These are phyloP conservation scores for Sebastes taczanowskii DNA, from an alignment of 2,797 vertebrate species.

Conservation along the genomic window DNA sequence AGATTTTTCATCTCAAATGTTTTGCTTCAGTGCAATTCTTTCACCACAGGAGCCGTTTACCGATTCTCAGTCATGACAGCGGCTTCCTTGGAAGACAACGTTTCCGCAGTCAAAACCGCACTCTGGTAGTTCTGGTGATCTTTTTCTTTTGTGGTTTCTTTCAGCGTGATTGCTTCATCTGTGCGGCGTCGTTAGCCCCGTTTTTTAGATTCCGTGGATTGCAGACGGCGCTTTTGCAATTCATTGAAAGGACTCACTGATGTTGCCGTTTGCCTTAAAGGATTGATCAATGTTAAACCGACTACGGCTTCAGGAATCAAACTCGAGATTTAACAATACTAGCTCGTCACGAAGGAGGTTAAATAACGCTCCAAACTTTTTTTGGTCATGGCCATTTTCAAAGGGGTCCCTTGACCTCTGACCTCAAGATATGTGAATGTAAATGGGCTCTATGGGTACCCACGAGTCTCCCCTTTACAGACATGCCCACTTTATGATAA, in stretches of 20 bases:
- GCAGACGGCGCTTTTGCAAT: background rate
- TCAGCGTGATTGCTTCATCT: background rate
- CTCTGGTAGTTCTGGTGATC: background rate
- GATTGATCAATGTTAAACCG: background rate
- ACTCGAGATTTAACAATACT: background rate
- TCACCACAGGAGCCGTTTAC: slow-evolving; percentile 15
- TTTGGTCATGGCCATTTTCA: too few relatives aligned
- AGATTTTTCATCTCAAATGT: slow-evolving; percentile 2
- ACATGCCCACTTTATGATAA: too few relatives aligned
- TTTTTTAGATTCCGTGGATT: background rate
- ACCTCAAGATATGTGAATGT: too few relatives aligned
- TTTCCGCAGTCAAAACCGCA: slow-evolving; percentile 7
- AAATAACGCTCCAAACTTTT: too few relatives aligned
- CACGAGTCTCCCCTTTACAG: too few relatives aligned
- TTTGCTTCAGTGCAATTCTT: slow-evolving; percentile 10
- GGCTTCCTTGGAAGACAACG: background rate
- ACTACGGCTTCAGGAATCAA: background rate
- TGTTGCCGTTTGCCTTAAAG: background rate
- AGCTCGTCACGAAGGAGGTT: too few relatives aligned
- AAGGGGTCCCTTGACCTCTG: too few relatives aligned
- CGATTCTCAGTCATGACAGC: slow-evolving; percentile 5
- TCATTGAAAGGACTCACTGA: background rate
- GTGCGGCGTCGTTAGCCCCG: background rate
- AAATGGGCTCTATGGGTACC: too few relatives aligned
- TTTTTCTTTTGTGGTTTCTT: background rate